phyloP scores from a whole-genome alignment of 2,888 invertebrate species.

The Plebejus anna region DNA sequence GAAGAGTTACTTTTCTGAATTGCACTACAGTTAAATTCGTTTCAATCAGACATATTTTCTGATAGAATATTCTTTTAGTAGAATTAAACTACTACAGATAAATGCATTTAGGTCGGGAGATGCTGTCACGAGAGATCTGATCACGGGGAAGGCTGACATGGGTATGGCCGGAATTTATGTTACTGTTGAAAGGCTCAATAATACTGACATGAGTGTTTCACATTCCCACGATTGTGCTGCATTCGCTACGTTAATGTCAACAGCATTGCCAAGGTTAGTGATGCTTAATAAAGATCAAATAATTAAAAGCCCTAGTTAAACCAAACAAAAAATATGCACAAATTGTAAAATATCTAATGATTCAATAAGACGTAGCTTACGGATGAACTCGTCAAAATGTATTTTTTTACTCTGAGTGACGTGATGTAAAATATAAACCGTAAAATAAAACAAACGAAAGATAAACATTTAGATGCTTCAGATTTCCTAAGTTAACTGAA shows the following conservation, averaged over 20 bases:
- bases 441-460: background rate
- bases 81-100: too few relatives aligned
- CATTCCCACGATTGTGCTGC: constrained; percentile 88
- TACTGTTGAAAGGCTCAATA: constrained; percentile 72
- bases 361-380: background rate
- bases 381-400: too few relatives aligned
- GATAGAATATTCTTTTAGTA: too few relatives aligned
- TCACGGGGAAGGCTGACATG: constrained; percentile 79
- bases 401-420: too few relatives aligned
- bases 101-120: constrained; percentile 75
- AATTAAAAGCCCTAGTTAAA: too few relatives aligned
- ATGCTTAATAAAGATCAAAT: background rate
- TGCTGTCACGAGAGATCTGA: constrained; percentile 79
- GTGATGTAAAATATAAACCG: background rate
- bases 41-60: too few relatives aligned
- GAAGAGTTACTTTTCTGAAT: too few relatives aligned
- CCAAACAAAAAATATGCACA: too few relatives aligned
- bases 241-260: constrained; percentile 87
- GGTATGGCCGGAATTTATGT: constrained; percentile 87
- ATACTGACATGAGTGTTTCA: constrained; percentile 81
- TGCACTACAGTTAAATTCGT: too few relatives aligned
- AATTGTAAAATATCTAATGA: background rate
- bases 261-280: constrained; percentile 84
- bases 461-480: background rate
- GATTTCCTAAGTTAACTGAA: background rate